A percentile compares a stretch with the other conserved stretches of the same genome.
Conservation (phyloP, 2,888 invertebrate genomes). For the Agapetus fuscipes region DNA sequence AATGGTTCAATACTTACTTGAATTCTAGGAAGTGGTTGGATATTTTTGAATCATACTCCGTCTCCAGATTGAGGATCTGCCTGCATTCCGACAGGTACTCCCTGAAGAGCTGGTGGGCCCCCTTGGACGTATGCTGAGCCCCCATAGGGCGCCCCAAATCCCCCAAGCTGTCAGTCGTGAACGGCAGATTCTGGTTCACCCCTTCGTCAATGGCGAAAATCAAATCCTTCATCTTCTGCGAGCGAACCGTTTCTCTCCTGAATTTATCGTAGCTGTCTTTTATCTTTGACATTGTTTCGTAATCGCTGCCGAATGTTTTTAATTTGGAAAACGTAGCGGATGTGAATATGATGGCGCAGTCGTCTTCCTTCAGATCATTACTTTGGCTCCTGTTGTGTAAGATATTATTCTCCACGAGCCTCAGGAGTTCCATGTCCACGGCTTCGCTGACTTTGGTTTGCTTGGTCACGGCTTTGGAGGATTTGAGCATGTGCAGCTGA, state of each 20-base stretch:
- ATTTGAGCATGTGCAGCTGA: conserved; percentile 48
- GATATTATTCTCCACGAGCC: conserved; percentile 37
- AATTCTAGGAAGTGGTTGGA: no score
- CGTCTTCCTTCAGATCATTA: conserved; percentile 34
- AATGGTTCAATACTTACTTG: no score
- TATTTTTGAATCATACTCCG: conserved; percentile 35
- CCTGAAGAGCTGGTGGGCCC: conserved; percentile 40
- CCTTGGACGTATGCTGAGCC: conserved; percentile 25
- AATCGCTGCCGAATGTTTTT: no score
- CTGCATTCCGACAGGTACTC: conserved; percentile 38
- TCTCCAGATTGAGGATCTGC: conserved; percentile 26
- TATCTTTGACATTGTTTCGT: no score
- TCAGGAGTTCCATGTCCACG: conserved; percentile 37
- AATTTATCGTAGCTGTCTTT: conserved; percentile 44
- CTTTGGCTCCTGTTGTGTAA: conserved; percentile 28
- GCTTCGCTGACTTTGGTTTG: conserved; percentile 29
- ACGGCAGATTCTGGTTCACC: conserved; percentile 35
- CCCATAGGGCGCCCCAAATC: no score
- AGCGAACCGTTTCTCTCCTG: conserved; percentile 38
- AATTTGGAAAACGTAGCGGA: conserved; percentile 32
- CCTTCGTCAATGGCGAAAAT: conserved; percentile 43
- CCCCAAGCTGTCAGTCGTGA: background rate
- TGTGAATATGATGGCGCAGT: conserved; percentile 38
- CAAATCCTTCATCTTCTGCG: conserved; percentile 38
- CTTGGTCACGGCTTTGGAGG: conserved; percentile 25